Base-by-base conservation (phyloP, 2,113 vertebrate genomes). In the Aegypius monachus region DNA sequence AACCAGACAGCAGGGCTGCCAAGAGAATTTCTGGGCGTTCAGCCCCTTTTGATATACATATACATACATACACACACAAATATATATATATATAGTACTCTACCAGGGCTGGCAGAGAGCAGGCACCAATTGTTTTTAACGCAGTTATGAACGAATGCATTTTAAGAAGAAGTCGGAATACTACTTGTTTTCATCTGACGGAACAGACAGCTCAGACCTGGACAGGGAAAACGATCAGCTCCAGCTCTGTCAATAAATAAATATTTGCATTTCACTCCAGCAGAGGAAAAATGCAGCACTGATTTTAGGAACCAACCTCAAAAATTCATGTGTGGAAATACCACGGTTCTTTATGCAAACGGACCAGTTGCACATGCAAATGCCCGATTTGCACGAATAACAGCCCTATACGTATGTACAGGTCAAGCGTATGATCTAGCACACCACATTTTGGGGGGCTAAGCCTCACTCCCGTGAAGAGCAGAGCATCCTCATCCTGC, bases 1-100 rank as follows among this genome's bases (percentile, higher is more conserved):
- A 98, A 98, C 98, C 98, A 98, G 98, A 98, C 98, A 95, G 97
- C 80, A 88, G 94, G 95, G 89, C 97, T 98, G 98, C 98, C 98
- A 98, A 97, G 94, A 97, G 94, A 97, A 95, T 97, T 97, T 97
- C 97, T 98, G 97, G 97, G 98, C 97, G 17, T 90, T 95, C 95
- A 97, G 98, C 97, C 98, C 91, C 94, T 97, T 98, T 96, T 92
- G 95, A 94, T 97, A 96, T 90, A 97, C 92, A 88, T 40, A 87
- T 10, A 83, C 67, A 91, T 81, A 96, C 79, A 97, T 79, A 96
- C 92, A 79, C 34, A 89, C 36, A 81, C 52, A 95, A 45, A 86
- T 36, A 85, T n/a, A 63, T 53, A 92, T 53, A 82, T 58, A 82
- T 68, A 95, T 70, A 96, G 65, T 70, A 77, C 89, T 97, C 92